Base-by-base conservation (phyloP, 2,797 vertebrate species). In the Sciurus carolinensis region DNA sequence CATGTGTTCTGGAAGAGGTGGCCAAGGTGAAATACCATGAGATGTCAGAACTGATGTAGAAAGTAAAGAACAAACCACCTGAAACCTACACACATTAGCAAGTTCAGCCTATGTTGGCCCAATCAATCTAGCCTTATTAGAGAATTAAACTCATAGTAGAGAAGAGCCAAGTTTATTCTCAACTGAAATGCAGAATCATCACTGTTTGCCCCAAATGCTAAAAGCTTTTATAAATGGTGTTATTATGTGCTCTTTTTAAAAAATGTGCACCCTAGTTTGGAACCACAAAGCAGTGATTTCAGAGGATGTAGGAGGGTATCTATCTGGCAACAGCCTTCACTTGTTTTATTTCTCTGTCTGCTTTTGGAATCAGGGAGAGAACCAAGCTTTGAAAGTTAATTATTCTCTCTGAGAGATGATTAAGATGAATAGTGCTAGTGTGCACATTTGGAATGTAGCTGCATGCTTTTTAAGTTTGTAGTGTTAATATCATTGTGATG, bases 141-240 rank as follows among this genome's bases (percentile, higher is more conserved):
- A 95, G 67, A 97, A 39, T 28, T 30, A 3, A 96, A 96, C 92
- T 97, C 95, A 88, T 36, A 76, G 87, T 73, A 96, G 81, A 88
- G 96, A 73, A 88, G 81, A 96, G 87, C 79, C 96, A 62, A 72
- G 64, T 87, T 87, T 76, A 89, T 66, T 87, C 85, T 97, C 75
- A 75, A 42, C 5, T 79, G 47, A 96, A 95, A 96, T 69, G 77
- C 59, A 95, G 26, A 92, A 93, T 75, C 86, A 94, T 71, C 64
- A 87, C 2, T 72, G n/a, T 87, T 96, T 96, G 75, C 57, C 83
- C 57, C 50, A n/a, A 91, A 85, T 91, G 67, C 33, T 84, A 96
- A 94, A 44, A 92, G 67, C 80, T 90, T 96, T 95, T 66, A 3
- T 92, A 95, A 93, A 36, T 83, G 82, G 84, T 66, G n/a, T 20